phyloP scores from a whole-genome alignment of 2,797 vertebrate genomes.

The Anguilla anguilla region DNA sequence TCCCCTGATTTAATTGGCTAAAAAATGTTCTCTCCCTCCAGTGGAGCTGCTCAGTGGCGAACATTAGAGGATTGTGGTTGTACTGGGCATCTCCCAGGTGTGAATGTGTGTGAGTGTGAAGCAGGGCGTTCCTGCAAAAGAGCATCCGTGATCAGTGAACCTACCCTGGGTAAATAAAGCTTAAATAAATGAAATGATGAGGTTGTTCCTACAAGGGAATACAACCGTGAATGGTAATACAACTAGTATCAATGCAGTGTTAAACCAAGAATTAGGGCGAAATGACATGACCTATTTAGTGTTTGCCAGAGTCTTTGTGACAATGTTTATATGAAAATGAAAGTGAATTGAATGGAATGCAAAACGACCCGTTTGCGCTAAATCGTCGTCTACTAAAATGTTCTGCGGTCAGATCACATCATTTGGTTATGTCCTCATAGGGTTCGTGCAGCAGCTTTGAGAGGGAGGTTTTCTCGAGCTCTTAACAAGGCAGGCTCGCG shows the following conservation, averaged over 20 bases:
- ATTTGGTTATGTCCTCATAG: conserved; percentile 19
- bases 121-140: no score
- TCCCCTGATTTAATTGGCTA: no score
- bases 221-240: background rate
- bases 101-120: no score
- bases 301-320: no score
- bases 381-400: background rate
- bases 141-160: no score
- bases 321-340: background rate
- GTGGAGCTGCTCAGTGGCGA: no score
- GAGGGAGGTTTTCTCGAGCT: conserved; percentile 23
- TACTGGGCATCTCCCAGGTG: no score
- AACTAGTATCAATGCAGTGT: background rate
- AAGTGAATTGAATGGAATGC: background rate
- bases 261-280: background rate
- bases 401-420: background rate
- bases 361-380: background rate
- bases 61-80: no score
- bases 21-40: no score
- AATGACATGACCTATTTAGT: background rate
- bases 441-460: conserved; percentile 35
- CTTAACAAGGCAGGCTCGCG: conserved; percentile 53
- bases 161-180: no score
- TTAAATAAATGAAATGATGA: no score
- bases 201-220: background rate